Percentiles rank a stretch among this genome's conserved stretches.
phyloP scores from a whole-genome alignment of 2,797 vertebrate genomes.

The Cirrhinus mrigala region DNA sequence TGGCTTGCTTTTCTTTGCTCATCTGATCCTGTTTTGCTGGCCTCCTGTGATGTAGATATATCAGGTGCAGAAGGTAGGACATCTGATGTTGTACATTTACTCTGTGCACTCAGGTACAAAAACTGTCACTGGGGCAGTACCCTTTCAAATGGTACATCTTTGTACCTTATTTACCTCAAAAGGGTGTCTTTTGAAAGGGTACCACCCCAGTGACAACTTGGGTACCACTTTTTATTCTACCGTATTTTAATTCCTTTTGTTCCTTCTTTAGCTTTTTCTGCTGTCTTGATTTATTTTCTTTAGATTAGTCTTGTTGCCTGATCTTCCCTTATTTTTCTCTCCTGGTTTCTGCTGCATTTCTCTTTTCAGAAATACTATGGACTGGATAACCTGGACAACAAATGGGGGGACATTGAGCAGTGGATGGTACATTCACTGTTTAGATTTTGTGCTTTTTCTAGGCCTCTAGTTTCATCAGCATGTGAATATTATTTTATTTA shows the following conservation, averaged over 20 bases:
- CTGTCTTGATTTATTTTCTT: neutral
- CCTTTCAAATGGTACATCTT: neutral
- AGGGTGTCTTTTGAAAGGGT: neutral
- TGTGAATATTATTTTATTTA: neutral
- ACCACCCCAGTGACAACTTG: neutral
- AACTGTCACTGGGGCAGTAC: neutral
- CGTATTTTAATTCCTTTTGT: neutral
- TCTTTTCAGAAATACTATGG: constrained; percentile 93
- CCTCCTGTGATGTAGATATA: constrained; percentile 85
- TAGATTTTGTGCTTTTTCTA: constrained; percentile 3
- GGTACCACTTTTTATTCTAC: neutral
- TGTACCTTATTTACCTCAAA: neutral
- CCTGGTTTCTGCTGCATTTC: constrained; percentile 49
- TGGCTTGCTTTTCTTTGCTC: constrained; percentile 56
- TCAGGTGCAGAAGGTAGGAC: constrained; percentile 98
- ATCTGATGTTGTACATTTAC: neutral
- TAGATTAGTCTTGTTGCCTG: neutral
- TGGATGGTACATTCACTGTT: constrained; percentile 91
- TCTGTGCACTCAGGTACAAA: constrained; percentile 14
- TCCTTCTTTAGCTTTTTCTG: neutral
- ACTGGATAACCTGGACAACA: constrained; percentile 83
- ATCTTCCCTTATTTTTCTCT: constrained; percentile 19
- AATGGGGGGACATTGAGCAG: constrained; percentile 96
- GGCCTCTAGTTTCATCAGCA: constrained; percentile 4
- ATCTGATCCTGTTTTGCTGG: constrained; percentile 58